Percentiles rank a stretch among this genome's conserved stretches.
phyloP scores from a whole-genome alignment of 2,113 vertebrate genomes.

The Hyperoodon ampullatus region DNA sequence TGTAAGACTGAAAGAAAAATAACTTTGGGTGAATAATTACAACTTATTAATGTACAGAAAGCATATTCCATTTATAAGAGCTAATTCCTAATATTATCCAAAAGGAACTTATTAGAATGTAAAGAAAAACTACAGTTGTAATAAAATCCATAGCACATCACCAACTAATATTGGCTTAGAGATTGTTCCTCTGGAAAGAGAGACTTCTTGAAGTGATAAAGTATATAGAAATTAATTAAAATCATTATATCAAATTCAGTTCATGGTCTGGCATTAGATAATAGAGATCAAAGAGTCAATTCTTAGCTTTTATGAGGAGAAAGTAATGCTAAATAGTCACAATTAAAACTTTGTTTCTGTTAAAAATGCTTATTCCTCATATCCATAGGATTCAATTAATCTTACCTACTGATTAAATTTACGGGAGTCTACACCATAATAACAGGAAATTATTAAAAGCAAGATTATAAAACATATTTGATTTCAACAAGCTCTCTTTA shows the following conservation, averaged over 20 bases:
- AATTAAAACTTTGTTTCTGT: neutral
- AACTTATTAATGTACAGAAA: constrained; percentile 10
- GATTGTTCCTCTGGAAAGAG: neutral
- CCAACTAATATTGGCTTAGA: neutral
- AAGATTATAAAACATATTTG: neutral
- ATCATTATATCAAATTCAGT: constrained; percentile 10
- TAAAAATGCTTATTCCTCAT: neutral
- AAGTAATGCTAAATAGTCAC: neutral
- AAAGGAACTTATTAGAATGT: neutral
- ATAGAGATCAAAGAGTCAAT: neutral
- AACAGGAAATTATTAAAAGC: neutral
- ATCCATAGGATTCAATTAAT: neutral
- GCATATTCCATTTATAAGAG: neutral
- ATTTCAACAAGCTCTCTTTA: constrained; percentile 31
- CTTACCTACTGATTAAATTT: neutral
- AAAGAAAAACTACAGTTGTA: neutral
- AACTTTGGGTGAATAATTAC: neutral
- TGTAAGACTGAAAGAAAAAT: neutral
- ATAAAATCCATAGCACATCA: neutral
- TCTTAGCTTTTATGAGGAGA: neutral
- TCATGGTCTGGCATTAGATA: neutral
- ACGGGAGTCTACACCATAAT: neutral
- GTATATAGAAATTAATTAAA: neutral
- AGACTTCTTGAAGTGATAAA: neutral
- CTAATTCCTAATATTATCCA: neutral